Percentiles rank a stretch among this genome's conserved stretches.
phyloP scores from a whole-genome alignment of 1,140 invertebrate species.

The Scaptomyza graminum region DNA sequence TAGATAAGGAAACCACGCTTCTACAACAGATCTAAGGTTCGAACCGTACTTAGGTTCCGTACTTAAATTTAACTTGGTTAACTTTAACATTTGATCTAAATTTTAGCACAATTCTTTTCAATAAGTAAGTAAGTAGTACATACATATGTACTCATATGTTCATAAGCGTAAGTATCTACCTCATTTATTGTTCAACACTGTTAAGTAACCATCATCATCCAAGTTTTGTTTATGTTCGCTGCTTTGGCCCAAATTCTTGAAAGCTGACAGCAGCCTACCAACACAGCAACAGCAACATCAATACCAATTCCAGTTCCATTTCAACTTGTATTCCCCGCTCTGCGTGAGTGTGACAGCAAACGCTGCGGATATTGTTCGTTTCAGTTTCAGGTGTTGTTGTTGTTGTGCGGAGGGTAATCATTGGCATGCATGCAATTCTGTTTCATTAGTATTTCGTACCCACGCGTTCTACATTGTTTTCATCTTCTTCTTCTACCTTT shows the following conservation, averaged over 20 bases:
- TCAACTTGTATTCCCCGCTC: slow-evolving; percentile 40
- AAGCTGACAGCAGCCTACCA: slow-evolving; percentile 55
- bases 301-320: slow-evolving; percentile 36
- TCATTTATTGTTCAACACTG: slow-evolving; percentile 69
- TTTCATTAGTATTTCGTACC: slow-evolving; percentile 73
- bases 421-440: slow-evolving; percentile 76
- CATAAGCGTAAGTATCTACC: slow-evolving; percentile 18
- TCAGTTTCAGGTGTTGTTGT: slow-evolving; percentile 38
- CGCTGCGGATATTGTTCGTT: slow-evolving; percentile 48
- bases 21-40: no score
- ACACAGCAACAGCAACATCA: slow-evolving; percentile 13
- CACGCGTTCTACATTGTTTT: slow-evolving; percentile 46
- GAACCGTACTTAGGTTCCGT: no score
- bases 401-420: slow-evolving; percentile 50
- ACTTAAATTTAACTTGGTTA: no score
- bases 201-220: slow-evolving; percentile 75
- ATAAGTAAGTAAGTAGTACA: no score
- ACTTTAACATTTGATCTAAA: no score
- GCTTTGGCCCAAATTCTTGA: slow-evolving; percentile 76
- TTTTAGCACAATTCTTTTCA: no score
- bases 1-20: no score
- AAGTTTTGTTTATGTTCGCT: slow-evolving; percentile 70
- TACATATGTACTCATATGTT: no score
- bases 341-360: slow-evolving; percentile 51
- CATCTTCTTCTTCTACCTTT: neutral